Percentiles rank a stretch among this genome's conserved stretches.
phyloP scores from a whole-genome alignment of 1,140 invertebrate species.

The Drosophila cardini region DNA sequence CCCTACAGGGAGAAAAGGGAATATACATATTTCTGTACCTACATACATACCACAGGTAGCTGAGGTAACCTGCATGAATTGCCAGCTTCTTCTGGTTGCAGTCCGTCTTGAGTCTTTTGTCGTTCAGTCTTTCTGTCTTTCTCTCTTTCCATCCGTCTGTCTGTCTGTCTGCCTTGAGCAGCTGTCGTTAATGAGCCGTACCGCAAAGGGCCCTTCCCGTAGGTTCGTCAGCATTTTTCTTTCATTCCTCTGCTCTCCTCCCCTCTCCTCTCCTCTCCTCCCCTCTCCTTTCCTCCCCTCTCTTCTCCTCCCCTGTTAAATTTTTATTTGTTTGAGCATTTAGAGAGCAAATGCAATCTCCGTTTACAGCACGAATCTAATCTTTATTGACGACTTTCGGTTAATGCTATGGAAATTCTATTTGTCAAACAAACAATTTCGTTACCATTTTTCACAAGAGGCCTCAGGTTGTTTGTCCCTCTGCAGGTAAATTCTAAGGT shows the following conservation, averaged over 20 bases:
- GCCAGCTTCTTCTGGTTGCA: constrained; percentile 4
- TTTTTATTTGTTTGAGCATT: constrained; percentile 29
- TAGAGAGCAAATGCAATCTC: constrained; percentile 70
- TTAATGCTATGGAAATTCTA: constrained; percentile 60
- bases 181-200: constrained; percentile 76
- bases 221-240: constrained; percentile 20
- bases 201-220: constrained; percentile 12
- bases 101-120: not conserved
- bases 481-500: constrained; percentile 30
- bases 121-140: not conserved
- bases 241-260: not conserved
- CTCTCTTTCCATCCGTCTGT: not conserved
- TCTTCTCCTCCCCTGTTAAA: not conserved
- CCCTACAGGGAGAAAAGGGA: not conserved
- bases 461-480: constrained; percentile 28
- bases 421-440: constrained; percentile 78
- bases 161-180: constrained; percentile 51
- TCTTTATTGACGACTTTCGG: constrained; percentile 68
- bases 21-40: not conserved
- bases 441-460: constrained; percentile 48
- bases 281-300: not conserved
- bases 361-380: constrained; percentile 66
- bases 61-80: constrained; percentile 51
- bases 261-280: not conserved
- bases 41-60: constrained; percentile 63